These are phyloP conservation scores for Synanthedon formicaeformis DNA, from an alignment of 2,888 invertebrate genomes.

Conservation along the genomic window DNA sequence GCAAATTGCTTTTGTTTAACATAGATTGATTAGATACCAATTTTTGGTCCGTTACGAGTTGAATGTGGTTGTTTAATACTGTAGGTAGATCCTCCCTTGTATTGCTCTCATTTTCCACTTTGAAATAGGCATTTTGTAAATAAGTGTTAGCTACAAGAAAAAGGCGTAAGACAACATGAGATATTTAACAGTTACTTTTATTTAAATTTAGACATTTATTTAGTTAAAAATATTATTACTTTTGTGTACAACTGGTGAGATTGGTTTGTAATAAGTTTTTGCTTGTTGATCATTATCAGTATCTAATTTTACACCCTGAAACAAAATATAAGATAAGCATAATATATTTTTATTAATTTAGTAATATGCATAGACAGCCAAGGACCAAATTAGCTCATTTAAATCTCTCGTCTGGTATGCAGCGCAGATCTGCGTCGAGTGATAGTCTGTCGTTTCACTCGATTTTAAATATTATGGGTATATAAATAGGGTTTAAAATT, in stretches of 20 bases:
- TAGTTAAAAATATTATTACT: slow-evolving; percentile 13
- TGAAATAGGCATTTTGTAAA: slow-evolving; percentile 41
- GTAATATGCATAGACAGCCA: no score
- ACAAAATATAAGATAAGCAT: slow-evolving; percentile 5
- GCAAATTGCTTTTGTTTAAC: slow-evolving; percentile 26
- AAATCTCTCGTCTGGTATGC: no score
- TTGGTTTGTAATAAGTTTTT: slow-evolving; percentile 9
- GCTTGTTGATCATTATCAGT: slow-evolving; percentile 16
- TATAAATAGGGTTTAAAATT: no score
- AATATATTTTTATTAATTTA: neutral
- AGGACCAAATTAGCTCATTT: no score
- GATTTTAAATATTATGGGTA: no score
- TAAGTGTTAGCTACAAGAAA: slow-evolving; percentile 30
- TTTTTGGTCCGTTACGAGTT: slow-evolving; percentile 35
- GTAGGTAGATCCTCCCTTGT: slow-evolving; percentile 23
- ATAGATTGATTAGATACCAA: slow-evolving; percentile 28
- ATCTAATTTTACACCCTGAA: slow-evolving; percentile 36
- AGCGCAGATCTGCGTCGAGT: no score
- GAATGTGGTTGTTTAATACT: slow-evolving; percentile 25
- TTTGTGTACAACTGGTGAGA: slow-evolving; percentile 15
- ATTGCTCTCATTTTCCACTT: slow-evolving; percentile 54
- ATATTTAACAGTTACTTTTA: no score
- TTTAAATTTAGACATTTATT: neutral
- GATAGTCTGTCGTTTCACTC: no score
- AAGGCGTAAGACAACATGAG: neutral